Evolutionary conservation across 2,888 invertebrate genomes (phyloP), one percentile per base, ranked within the genome.

Genomic region (Gerris lacustris): DNA sequence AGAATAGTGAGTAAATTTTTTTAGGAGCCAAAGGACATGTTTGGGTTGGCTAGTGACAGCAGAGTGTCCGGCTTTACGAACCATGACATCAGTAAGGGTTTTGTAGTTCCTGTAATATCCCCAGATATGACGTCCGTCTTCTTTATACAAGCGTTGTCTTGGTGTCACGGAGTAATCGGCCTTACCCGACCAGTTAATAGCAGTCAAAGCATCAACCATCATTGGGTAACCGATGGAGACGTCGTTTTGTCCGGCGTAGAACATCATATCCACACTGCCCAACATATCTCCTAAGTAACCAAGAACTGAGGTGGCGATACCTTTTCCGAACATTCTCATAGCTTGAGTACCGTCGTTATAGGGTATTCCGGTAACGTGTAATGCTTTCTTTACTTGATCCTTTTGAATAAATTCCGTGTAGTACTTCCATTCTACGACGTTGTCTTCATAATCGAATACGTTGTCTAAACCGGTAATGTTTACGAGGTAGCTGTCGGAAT

Each of bases 381-480:
- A 62, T 4, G 62, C n/a, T 62, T 62, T 62, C 62, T 62, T 11
- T 62, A 62, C 62, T 15, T 5, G 11, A n/a, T 62, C 62, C n/a
- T 62, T 11, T 15, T 11, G n/a, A 1, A 62, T 11, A 62, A 62
- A 62, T n/a, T 62, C n/a, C 62, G n/a, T 15, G n/a, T 62, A 62
- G n/a, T 11, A 11, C n/a, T 11, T 15, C n/a, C 15, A 62, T 62
- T 11, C 62, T 62, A n/a, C 62, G 11, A 15, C 62, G n/a, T 62
- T n/a, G n/a, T 11, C n/a, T 62, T 15, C 11, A 5, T 15, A 62
- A n/a, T n/a, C 62, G 62, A 62, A 62, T n/a, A 62, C 62, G n/a
- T 62, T n/a, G n/a, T 62, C 11, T 62, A 62, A 62, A n/a, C 62
- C 62, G 62, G 62, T 62, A n/a, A 62, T 62, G n/a, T 62, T n/a